Conservation (phyloP, 1,140 invertebrate species). For the Diorhabda elongata region DNA sequence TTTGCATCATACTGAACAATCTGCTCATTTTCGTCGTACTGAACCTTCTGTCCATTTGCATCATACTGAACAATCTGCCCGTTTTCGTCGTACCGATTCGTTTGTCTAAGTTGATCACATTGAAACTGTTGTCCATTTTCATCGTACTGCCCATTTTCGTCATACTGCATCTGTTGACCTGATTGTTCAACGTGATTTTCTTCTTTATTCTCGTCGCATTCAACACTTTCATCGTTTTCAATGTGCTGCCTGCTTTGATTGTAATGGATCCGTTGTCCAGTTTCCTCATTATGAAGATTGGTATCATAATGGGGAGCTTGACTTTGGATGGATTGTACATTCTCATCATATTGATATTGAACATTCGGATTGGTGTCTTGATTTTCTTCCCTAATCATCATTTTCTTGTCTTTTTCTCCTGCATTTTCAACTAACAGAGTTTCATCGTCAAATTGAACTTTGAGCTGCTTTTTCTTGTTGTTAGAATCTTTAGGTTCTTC, state of each 20-base stretch:
- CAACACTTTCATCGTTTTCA: constrained; percentile 10
- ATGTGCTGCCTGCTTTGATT: constrained; percentile 15
- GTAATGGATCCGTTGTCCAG: not conserved
- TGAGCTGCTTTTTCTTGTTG: not conserved
- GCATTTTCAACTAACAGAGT: not conserved
- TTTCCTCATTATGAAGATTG: not conserved
- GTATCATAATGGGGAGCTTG: not conserved
- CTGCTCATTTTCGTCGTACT: constrained; percentile 20
- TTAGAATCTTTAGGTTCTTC: not conserved
- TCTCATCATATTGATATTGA: not conserved
- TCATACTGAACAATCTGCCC: constrained; percentile 16
- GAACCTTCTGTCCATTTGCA: not conserved
- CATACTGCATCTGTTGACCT: constrained; percentile 28
- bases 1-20: constrained; percentile 18
- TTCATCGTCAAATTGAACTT: not conserved
- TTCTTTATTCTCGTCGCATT: constrained; percentile 16
- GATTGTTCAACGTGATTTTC: constrained; percentile 17
- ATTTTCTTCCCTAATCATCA: not conserved
- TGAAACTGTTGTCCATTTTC: constrained; percentile 21
- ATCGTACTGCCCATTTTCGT: constrained; percentile 33
- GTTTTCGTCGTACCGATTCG: constrained; percentile 15
- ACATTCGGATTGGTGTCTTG: not conserved
- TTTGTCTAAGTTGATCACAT: not conserved
- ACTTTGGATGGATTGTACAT: not conserved
- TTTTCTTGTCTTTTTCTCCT: not conserved